Percentiles rank a stretch among this genome's conserved stretches.
These are phyloP conservation scores for Meloidogyne exigua DNA, from an alignment of 1,140 invertebrate genomes.

Conservation along the genomic window DNA sequence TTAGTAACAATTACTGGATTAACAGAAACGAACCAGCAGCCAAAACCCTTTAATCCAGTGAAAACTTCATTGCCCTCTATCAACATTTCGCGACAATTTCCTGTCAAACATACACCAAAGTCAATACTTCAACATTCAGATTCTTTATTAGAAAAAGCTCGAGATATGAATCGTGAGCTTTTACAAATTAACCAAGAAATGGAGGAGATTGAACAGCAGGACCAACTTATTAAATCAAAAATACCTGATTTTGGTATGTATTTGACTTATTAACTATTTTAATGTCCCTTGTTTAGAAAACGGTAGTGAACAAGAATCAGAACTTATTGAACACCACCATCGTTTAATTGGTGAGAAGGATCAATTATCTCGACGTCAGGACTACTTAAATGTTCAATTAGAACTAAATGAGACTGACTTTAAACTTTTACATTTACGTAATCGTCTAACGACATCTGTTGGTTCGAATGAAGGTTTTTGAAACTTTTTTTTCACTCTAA, in stretches of 20 bases:
- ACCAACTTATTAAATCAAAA: neutral
- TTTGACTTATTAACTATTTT: neutral
- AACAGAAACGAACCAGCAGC: no score
- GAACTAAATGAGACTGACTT: constrained; percentile 17
- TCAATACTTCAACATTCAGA: neutral
- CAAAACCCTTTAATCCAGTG: no score
- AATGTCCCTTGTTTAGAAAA: neutral
- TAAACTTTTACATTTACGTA: constrained; percentile 18
- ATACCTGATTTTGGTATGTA: constrained; percentile 4
- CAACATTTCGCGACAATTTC: no score
- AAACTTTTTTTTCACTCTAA: no score
- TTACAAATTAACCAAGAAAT: constrained; percentile 7
- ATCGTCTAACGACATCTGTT: neutral
- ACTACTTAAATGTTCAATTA: constrained; percentile 11
- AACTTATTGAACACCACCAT: constrained; percentile 22
- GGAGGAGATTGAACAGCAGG: constrained; percentile 13
- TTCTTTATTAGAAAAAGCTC: neutral
- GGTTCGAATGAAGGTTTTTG: neutral
- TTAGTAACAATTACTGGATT: no score
- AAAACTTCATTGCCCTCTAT: no score
- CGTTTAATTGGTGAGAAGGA: constrained; percentile 17
- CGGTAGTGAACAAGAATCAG: constrained; percentile 10
- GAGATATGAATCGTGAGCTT: neutral
- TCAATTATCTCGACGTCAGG: constrained; percentile 20
- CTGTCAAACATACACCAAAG: no score